Evolutionary conservation across 2,113 vertebrate genomes (phyloP).

Genomic region (Bubalus kerabau): DNA sequence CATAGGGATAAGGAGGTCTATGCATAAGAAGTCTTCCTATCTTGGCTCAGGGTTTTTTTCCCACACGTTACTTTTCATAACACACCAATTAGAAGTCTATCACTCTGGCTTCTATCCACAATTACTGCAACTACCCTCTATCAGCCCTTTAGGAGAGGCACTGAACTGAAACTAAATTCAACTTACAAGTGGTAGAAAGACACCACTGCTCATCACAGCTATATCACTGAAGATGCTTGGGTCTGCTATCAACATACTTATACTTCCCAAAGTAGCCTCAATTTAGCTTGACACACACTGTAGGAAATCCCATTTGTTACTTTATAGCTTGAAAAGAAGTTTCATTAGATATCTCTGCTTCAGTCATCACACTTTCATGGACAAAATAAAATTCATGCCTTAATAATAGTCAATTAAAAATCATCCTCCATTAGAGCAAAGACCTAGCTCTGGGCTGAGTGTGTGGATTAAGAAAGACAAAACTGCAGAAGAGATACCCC

Average conservation of each 20-base stretch:
- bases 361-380: neutral
- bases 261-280: neutral
- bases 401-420: neutral
- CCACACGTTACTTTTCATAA: neutral
- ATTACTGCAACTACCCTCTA: neutral
- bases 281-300: neutral
- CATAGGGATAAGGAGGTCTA: neutral
- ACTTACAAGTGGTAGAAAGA: neutral
- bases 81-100: neutral
- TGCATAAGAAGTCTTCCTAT: neutral
- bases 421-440: neutral
- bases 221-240: neutral
- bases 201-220: neutral
- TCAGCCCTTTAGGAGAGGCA: neutral
- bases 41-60: neutral
- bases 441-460: slow-evolving; percentile 36
- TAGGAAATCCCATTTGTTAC: neutral
- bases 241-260: neutral
- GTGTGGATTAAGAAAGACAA: slow-evolving; percentile 11
- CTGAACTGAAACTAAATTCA: neutral
- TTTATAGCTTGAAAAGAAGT: neutral
- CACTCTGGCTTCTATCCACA: neutral
- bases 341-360: neutral
- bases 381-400: neutral
- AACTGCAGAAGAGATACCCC: neutral